Evolutionary conservation across 2,888 invertebrate genomes (phyloP), one percentile per base, ranked within the genome.

Genomic region (Formica aserva): DNA sequence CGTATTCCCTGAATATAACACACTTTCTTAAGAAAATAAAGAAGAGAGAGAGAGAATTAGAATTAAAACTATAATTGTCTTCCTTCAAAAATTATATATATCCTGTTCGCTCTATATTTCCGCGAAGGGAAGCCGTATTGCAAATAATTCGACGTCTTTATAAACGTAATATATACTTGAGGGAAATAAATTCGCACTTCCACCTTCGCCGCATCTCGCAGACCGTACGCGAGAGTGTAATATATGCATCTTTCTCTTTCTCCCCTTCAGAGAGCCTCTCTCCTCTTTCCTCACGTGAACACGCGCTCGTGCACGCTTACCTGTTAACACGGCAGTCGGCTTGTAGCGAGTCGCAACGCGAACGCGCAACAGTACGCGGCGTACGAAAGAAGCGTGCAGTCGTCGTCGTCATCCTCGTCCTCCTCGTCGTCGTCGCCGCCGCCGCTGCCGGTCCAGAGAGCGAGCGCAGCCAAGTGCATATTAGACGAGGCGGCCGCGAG

Each of bases 271-370:
- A 55, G 22, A 15, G 4, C 13, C 65, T 63, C 48, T 22, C 57
- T 60, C 60, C 26, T n/a, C 29, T n/a, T 13, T 38, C 55, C 18
- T 77, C 62, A 35, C 45, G 84, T 8, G 63, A 52, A 83, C 85
- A 83, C 85, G 88, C 80, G 86, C 80, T 81, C 80, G 85, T 76
- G 57, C 82, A 85, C 84, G 87, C 82, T 92, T 92, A 91, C 92
- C 90, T 91, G 92, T 92, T 92, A 92, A 92, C 92, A 91, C 91
- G 89, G 89, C 91, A 89, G 90, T 91, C 92, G 91, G 87, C 91
- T 92, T 91, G 92, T 91, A 91, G 87, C 75, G 41, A 63, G 75
- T 22, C 63, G 66, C 62, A 66, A 77, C 77, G 80, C 86, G 80
- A 87, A 80, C 45, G 82, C 85, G 87, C 86, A 52, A 38, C 89